These are phyloP conservation scores for Ferrisia virgata DNA, from an alignment of 2,888 invertebrate species.

Conservation along the genomic window DNA sequence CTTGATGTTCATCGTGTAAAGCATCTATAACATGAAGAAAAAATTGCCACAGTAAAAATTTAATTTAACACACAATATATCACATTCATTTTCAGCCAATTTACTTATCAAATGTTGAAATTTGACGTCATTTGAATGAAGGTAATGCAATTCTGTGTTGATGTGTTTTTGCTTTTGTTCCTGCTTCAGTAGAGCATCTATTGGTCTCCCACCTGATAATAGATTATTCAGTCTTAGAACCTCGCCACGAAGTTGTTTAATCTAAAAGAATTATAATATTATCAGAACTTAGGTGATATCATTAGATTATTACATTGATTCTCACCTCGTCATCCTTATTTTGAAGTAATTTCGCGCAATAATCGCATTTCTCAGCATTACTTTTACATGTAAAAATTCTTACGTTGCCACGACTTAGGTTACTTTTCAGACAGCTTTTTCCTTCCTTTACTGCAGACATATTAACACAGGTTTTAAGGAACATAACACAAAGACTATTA, in stretches of 20 bases:
- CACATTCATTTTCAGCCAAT: too few relatives aligned
- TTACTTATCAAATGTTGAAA: neutral
- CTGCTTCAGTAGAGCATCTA: neutral
- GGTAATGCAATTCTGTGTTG: neutral
- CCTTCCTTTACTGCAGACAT: neutral
- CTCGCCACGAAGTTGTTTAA: conserved; percentile 7
- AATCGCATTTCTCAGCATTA: neutral
- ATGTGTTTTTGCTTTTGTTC: neutral
- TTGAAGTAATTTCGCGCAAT: neutral
- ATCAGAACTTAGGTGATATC: neutral
- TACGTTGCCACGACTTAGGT: neutral
- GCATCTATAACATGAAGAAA: conserved; percentile 55
- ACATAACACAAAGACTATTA: neutral
- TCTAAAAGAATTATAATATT: neutral
- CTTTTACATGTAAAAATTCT: neutral
- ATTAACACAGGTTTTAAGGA: neutral
- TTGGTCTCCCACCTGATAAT: conserved; percentile 24
- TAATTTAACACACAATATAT: too few relatives aligned
- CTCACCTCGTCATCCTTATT: conserved; percentile 24
- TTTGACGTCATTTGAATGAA: neutral
- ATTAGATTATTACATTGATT: neutral
- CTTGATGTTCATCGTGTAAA: conserved; percentile 71
- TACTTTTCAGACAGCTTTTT: neutral
- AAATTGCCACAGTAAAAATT: neutral
- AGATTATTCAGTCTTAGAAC: conserved; percentile 27